Evolutionary conservation across 2,113 vertebrate species (phyloP), one percentile per base, ranked within the genome.

Genomic region (Epinephelus cyanopodus): DNA sequence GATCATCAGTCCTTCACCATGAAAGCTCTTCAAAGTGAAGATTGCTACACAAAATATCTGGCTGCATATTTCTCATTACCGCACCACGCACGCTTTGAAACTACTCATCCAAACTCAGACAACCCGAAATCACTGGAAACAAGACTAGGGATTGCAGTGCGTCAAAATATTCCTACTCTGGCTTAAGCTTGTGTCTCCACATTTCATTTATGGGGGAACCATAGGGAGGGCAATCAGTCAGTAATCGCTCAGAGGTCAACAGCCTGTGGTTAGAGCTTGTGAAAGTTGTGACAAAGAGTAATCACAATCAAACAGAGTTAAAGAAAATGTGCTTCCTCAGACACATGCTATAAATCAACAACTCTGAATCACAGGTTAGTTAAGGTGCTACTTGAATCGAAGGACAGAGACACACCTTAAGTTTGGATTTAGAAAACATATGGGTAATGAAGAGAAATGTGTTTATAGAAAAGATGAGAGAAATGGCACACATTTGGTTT

Each of bases 231-330:
- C 77, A 86, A 91, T 91, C 92, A 89, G 77, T 33, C 63, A 2
- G 64, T 72, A 82, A 85, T 83, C 13, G 25, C 66, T 66, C 62
- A 70, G 66, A 68, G 87, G 82, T 90, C 92, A 92, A 74, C 77
- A 79, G 60, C 56, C 73, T 67, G 84, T 33, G 29, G 73, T 69
- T 57, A 61, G 56, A 77, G 29, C 25, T 60, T 52, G 14, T 39
- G 58, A 39, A 50, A 71, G 56, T 83, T 77, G 53, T 82, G 61
- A 77, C 70, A 66, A 78, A 81, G 84, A 52, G 70, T 81, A 85
- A 92, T 89, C 83, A 77, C 84, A 89, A 90, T 91, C 87, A 90
- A 86, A 84, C 12, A 3, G 48, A 71, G 18, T 52, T 56, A 76
- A 81, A 72, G 71, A 83, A n/a, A 74, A 70, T 61, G 74, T 37